Evolutionary conservation across 1,140 invertebrate species (phyloP).

Genomic region (Nymphalis io): DNA sequence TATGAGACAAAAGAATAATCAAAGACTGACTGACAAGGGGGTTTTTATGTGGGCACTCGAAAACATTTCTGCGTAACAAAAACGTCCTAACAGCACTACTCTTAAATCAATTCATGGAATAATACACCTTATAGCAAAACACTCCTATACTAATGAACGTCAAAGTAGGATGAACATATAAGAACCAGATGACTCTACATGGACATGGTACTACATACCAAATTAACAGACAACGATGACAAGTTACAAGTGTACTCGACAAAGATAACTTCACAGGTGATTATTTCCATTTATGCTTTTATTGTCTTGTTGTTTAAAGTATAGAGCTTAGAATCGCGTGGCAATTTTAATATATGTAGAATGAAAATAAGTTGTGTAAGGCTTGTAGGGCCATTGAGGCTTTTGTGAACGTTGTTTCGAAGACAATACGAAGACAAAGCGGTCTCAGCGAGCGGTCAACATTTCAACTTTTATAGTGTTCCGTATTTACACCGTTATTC

Average conservation of each 20-base stretch:
- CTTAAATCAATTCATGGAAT: slow-evolving; percentile 6
- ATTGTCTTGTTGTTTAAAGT: slow-evolving; percentile 27
- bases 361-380: slow-evolving; percentile 35
- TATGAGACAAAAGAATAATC: slow-evolving; percentile 63
- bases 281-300: slow-evolving; percentile 16
- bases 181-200: slow-evolving; percentile 13
- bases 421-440: slow-evolving; percentile 71
- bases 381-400: slow-evolving; percentile 55
- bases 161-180: slow-evolving; percentile 10
- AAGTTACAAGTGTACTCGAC: slow-evolving; percentile 67
- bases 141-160: slow-evolving; percentile 3
- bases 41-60: slow-evolving; percentile 56
- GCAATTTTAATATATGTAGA: not conserved
- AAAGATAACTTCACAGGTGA: slow-evolving; percentile 38
- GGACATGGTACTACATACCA: slow-evolving; percentile 48
- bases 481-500: slow-evolving; percentile 48
- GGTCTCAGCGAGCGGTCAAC: slow-evolving; percentile 63
- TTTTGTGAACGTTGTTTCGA: slow-evolving; percentile 55
- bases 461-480: slow-evolving; percentile 45
- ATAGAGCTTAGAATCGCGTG: slow-evolving; percentile 38
- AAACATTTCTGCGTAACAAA: slow-evolving; percentile 57
- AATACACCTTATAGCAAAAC: slow-evolving; percentile 6
- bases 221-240: slow-evolving; percentile 76
- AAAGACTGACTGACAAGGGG: slow-evolving; percentile 45
- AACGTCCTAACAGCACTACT: slow-evolving; percentile 17